Evolutionary conservation across 2,113 vertebrate genomes (phyloP).

Genomic region (Upupa epops): DNA sequence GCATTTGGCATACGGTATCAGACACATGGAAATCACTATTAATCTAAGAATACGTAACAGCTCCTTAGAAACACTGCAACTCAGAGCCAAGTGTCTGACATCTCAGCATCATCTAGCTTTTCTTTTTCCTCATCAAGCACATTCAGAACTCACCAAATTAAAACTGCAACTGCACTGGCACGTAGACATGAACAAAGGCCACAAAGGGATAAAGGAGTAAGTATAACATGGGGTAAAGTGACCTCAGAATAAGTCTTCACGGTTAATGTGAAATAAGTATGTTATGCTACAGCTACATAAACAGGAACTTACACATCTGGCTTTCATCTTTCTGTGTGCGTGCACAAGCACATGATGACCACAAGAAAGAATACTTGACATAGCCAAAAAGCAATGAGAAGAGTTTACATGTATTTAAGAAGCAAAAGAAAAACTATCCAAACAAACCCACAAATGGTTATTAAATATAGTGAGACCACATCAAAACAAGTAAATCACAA

Average conservation of each 20-base stretch:
- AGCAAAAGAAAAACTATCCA: neutral
- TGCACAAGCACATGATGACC: neutral
- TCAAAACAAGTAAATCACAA: neutral
- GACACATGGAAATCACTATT: neutral
- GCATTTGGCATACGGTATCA: neutral
- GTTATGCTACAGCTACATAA: neutral
- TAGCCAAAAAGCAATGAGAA: neutral
- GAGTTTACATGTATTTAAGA: neutral
- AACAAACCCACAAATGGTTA: neutral
- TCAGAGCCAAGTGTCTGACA: neutral
- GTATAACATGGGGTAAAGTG: neutral
- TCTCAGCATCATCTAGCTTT: neutral
- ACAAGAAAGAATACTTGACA: neutral
- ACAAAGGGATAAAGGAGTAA: neutral
- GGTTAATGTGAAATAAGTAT: neutral
- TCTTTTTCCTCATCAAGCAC: neutral
- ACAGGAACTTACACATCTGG: neutral
- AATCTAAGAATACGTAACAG: neutral
- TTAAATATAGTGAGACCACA: neutral
- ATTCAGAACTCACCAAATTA: neutral
- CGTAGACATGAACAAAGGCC: neutral
- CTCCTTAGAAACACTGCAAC: neutral
- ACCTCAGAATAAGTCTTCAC: neutral
- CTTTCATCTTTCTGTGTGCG: neutral
- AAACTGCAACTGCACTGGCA: neutral